Evolutionary conservation across 1,140 invertebrate genomes (phyloP).

Genomic region (Rhyacophila brunnea): DNA sequence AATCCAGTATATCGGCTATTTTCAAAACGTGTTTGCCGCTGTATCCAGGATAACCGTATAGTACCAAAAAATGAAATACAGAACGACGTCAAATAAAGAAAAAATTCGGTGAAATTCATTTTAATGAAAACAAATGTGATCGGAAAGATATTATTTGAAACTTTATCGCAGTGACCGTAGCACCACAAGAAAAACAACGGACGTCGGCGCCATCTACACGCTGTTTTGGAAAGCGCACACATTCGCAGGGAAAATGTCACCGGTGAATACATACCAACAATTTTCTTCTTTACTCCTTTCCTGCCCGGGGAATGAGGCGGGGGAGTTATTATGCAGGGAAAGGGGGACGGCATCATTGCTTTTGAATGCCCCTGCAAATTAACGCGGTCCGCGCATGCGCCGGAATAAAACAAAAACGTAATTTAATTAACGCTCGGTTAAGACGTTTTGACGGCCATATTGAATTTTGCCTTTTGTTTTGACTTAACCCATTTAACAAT

Average conservation of each 20-base stretch:
- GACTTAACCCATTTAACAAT: too few species aligned
- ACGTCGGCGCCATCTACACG: conserved; percentile 15
- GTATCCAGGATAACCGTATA: too few species aligned
- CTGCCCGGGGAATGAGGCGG: background rate
- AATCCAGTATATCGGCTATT: too few species aligned
- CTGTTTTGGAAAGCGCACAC: conserved; percentile 11
- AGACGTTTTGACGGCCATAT: too few species aligned
- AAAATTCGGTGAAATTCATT: too few species aligned
- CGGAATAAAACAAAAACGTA: conserved; percentile 1
- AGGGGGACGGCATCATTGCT: too few species aligned
- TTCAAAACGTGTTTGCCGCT: too few species aligned
- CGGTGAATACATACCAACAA: background rate
- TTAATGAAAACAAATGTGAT: too few species aligned
- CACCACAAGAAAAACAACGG: conserved; percentile 18
- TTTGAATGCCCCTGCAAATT: background rate
- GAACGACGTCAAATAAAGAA: too few species aligned
- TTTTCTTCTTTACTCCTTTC: too few species aligned
- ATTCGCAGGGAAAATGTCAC: conserved; percentile 1
- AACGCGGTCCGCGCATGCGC: conserved; percentile 1
- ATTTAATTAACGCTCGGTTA: background rate
- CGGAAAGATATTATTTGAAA: too few species aligned
- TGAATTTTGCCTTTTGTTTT: background rate
- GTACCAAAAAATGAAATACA: too few species aligned
- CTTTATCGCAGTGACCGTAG: background rate
- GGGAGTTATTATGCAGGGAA: background rate